These are phyloP conservation scores for Drosophila borborema DNA, from an alignment of 2,888 invertebrate species.

Conservation along the genomic window DNA sequence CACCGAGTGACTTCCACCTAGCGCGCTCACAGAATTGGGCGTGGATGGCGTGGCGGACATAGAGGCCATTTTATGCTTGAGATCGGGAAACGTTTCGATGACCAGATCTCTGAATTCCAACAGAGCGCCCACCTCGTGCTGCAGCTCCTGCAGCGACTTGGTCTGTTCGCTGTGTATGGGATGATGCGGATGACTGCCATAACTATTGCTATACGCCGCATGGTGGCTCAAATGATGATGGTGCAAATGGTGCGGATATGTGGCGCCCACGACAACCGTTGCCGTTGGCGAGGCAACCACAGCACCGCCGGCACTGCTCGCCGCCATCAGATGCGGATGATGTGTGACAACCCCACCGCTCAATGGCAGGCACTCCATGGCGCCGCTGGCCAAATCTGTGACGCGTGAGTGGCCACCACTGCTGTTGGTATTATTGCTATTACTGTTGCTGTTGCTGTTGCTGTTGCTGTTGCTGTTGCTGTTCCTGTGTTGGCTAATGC, in stretches of 20 bases:
- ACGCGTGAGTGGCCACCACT: constrained; percentile 50
- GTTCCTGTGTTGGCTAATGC: constrained; percentile 59
- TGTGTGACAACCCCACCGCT: constrained; percentile 86
- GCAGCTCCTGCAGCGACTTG: constrained; percentile 95
- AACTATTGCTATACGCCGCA: constrained; percentile 79
- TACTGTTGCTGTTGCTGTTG: constrained; percentile 45
- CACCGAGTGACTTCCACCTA: constrained; percentile 70
- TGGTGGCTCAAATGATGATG: constrained; percentile 81
- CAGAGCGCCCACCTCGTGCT: constrained; percentile 96
- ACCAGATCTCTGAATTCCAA: constrained; percentile 97
- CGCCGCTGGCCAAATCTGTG: constrained; percentile 63
- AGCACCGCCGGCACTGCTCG: constrained; percentile 35
- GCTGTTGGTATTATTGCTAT: constrained; percentile 40
- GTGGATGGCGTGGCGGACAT: constrained; percentile 85
- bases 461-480: constrained; percentile 47
- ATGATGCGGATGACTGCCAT: constrained; percentile 89
- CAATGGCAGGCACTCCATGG: constrained; percentile 93
- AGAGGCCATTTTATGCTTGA: constrained; percentile 93
- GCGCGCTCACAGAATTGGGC: constrained; percentile 62
- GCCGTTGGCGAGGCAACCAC: constrained; percentile 65
- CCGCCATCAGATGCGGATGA: constrained; percentile 69
- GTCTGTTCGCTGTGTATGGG: constrained; percentile 92
- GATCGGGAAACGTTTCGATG: constrained; percentile 96
- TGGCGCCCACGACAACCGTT: constrained; percentile 77
- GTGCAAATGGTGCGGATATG: constrained; percentile 82